Evolutionary conservation across 1,140 invertebrate species (phyloP).

Genomic region (Gryllus bimaculatus): DNA sequence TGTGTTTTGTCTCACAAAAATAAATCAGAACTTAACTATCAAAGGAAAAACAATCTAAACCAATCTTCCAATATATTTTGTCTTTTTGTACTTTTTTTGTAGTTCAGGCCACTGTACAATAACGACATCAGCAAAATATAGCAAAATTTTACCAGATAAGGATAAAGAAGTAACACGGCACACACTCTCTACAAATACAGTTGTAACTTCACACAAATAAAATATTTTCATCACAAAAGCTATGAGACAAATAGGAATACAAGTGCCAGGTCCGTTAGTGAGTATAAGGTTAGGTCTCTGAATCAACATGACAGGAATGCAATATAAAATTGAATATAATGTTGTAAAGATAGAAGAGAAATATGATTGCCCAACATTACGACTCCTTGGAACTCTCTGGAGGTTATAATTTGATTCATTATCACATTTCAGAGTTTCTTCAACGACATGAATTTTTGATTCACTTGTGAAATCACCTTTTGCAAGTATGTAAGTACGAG

Average conservation of each 20-base stretch:
- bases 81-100: constrained; percentile 44
- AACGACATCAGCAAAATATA: constrained; percentile 72
- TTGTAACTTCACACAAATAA: constrained; percentile 54
- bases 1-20: too few relatives aligned
- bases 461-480: constrained; percentile 66
- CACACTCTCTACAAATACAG: constrained; percentile 90
- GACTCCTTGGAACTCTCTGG: constrained; percentile 63
- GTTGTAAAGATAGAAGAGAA: constrained; percentile 69
- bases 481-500: constrained; percentile 69
- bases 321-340: constrained; percentile 53
- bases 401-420: constrained; percentile 39
- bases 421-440: constrained; percentile 28
- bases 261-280: constrained; percentile 93
- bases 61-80: constrained; percentile 52
- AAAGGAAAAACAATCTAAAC: constrained; percentile 30
- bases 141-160: constrained; percentile 76
- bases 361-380: constrained; percentile 82
- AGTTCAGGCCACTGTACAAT: constrained; percentile 85
- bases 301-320: constrained; percentile 58
- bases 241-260: constrained; percentile 74
- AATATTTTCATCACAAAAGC: constrained; percentile 57
- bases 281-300: constrained; percentile 68
- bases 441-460: constrained; percentile 48
- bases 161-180: constrained; percentile 85
- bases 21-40: too few relatives aligned